Conservation (phyloP, 2,113 vertebrate genomes). For the Amblyornis subalaris region DNA sequence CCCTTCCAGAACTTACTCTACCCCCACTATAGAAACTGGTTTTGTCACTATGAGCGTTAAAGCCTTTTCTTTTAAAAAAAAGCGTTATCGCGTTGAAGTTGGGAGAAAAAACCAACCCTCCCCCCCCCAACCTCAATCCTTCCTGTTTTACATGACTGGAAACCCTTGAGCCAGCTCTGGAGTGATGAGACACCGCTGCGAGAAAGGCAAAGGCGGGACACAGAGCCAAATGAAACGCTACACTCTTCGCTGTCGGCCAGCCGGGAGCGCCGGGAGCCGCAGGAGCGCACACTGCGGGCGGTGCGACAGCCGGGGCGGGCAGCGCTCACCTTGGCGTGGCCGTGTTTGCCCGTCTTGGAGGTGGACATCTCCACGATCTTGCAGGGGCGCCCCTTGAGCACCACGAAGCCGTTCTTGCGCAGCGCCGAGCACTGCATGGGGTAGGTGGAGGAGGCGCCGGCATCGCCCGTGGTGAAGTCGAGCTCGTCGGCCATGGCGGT, state of each 20-base stretch:
- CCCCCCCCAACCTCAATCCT: fast-evolving
- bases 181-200: neutral
- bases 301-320: neutral
- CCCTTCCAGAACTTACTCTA: constrained; percentile 27
- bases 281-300: neutral
- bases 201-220: neutral
- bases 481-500: constrained; percentile 12
- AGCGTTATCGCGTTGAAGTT: neutral
- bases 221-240: neutral
- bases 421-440: constrained; percentile 97
- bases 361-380: constrained; percentile 99
- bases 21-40: neutral
- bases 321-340: constrained; percentile 88
- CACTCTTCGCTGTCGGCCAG: neutral
- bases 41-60: neutral
- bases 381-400: constrained; percentile 94
- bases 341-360: constrained; percentile 97
- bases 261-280: neutral
- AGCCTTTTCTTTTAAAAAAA: neutral
- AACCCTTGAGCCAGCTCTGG: neutral
- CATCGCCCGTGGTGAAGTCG: constrained; percentile 15
- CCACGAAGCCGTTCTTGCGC: constrained; percentile 96
- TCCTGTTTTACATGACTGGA: neutral
- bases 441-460: constrained; percentile 18
- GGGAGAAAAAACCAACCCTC: fast-evolving